phyloP scores from a whole-genome alignment of 2,113 vertebrate genomes.

The Hemiprocne comata region DNA sequence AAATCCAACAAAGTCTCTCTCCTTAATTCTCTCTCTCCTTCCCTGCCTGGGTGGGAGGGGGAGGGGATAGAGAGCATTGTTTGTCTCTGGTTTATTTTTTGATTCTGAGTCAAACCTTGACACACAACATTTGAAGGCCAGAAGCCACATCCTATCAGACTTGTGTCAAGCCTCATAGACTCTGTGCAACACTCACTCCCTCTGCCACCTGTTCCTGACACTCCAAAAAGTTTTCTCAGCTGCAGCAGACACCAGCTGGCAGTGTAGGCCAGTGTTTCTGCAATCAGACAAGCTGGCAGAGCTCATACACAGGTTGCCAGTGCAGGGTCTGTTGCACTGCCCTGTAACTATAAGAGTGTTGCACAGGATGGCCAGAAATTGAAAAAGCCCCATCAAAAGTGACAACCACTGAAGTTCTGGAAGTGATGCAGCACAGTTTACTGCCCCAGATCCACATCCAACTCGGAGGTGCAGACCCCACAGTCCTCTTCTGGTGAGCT shows the following conservation, averaged over 20 bases:
- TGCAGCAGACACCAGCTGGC: background rate
- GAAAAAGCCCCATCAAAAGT: background rate
- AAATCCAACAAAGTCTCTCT: no score
- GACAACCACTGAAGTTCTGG: background rate
- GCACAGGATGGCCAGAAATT: background rate
- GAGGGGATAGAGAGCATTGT: no score
- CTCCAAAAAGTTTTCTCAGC: background rate
- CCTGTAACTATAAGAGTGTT: no score
- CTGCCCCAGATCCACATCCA: background rate
- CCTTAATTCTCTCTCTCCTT: no score
- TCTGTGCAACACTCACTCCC: background rate
- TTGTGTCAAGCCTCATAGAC: background rate
- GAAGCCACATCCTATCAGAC: background rate
- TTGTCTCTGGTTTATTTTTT: no score
- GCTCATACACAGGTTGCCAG: no score
- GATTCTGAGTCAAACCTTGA: no score
- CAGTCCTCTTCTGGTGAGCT: rapidly evolving
- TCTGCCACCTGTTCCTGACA: background rate
- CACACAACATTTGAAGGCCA: background rate
- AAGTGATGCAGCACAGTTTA: background rate
- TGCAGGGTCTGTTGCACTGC: background rate
- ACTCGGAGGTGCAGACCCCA: background rate
- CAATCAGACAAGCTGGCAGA: background rate
- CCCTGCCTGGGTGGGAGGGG: no score
- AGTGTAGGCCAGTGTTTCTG: background rate